Percentiles rank a stretch among this genome's conserved stretches.
These are phyloP conservation scores for Zhuqinia jingwanae DNA, from an alignment of 2,888 invertebrate species.

Conservation along the genomic window DNA sequence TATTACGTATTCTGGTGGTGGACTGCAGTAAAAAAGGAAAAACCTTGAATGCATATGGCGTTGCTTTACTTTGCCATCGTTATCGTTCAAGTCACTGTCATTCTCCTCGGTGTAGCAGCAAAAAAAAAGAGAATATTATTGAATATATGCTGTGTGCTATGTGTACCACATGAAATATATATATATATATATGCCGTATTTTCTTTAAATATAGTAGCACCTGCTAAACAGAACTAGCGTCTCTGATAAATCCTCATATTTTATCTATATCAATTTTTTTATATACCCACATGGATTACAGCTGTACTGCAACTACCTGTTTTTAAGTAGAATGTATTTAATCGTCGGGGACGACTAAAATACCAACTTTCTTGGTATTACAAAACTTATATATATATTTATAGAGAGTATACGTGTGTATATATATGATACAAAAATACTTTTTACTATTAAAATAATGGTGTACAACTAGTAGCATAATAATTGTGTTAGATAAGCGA, in stretches of 20 bases:
- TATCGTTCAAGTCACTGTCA: constrained; percentile 66
- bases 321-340: too few relatives aligned
- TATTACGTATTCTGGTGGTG: constrained; percentile 22
- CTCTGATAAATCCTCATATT: too few relatives aligned
- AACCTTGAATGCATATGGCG: constrained; percentile 71
- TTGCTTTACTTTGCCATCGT: constrained; percentile 44
- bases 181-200: not conserved
- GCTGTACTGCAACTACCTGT: too few relatives aligned
- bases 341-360: too few relatives aligned
- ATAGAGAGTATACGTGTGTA: not conserved
- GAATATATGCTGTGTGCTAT: too few relatives aligned
- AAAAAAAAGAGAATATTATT: not conserved
- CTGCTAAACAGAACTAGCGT: too few relatives aligned
- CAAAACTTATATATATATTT: too few relatives aligned
- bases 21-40: constrained; percentile 68
- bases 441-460: not conserved
- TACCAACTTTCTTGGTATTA: too few relatives aligned
- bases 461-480: not conserved
- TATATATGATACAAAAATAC: not conserved
- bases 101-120: constrained; percentile 9
- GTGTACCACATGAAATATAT: not conserved
- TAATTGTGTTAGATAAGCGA: constrained; percentile 60
- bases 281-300: too few relatives aligned
- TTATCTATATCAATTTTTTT: too few relatives aligned
- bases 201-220: too few relatives aligned